These are phyloP conservation scores for Molossus molossus DNA, from an alignment of 2,797 vertebrate genomes.

Conservation along the genomic window DNA sequence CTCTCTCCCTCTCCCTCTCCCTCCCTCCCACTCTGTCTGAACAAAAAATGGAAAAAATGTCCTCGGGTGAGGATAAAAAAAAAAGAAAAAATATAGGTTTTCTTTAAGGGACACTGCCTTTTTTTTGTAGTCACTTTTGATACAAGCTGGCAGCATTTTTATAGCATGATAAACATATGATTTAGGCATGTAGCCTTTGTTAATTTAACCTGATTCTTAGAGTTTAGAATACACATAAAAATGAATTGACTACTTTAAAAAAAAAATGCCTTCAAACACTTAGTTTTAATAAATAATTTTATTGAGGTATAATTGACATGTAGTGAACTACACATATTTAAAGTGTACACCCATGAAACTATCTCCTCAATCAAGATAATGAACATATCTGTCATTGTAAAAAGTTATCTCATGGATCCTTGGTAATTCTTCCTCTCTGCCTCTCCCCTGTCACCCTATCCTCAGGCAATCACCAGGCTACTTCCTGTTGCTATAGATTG, in stretches of 20 bases:
- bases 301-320: not conserved
- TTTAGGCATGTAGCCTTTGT: not conserved
- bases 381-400: not conserved
- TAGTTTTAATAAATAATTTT: not conserved
- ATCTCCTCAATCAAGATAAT: not conserved
- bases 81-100: not conserved
- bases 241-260: not conserved
- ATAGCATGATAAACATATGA: not conserved
- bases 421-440: not conserved
- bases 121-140: slow-evolving; percentile 34
- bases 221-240: slow-evolving; percentile 18
- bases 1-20: no score
- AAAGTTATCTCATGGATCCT: not conserved
- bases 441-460: not conserved
- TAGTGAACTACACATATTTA: not conserved
- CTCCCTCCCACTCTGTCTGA: no score
- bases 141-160: not conserved
- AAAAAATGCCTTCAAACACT: not conserved
- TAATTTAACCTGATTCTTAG: not conserved
- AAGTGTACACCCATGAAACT: not conserved
- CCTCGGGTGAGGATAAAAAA: no score
- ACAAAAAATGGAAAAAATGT: no score
- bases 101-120: not conserved
- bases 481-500: not conserved
- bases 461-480: not conserved